Evolutionary conservation across 1,140 invertebrate species (phyloP), one percentile per base, ranked within the genome.

Genomic region (Temnothorax curvispinosus): DNA sequence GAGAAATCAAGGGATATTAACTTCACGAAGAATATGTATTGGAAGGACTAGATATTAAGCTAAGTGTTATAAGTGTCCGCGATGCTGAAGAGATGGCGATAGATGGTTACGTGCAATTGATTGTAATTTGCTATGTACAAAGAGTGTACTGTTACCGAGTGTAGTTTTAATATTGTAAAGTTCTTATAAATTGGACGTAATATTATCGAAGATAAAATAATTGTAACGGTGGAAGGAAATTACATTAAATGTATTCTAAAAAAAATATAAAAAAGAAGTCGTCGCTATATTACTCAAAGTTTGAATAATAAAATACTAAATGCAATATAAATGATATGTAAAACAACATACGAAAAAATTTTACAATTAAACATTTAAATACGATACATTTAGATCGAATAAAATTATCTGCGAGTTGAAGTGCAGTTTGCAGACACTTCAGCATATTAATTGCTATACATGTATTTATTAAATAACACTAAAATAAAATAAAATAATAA

Each of bases 61-160:
- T 77, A 38, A 71, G 41, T n/a, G 18, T 47, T 44, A 58, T 62
- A 80, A 8, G 13, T 13, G 13, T 44, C 9, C 58, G 9, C 50
- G 41, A 69, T 21, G 13, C 27, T 82, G 38, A 56, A 41, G 72
- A 44, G 0, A 80, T 74, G 15, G 41, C 58, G n/a, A 76, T 47
- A 76, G 27, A 62, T 21, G 21, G 6, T 76, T 50, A 76, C 15
- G 69, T 85, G 81, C 47, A 38, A 62, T 78, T 58, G 44, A 54
- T 35, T 80, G 85, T 47, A 64, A 72, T 50, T 50, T 67, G 32
- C 60, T 89, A 89, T 89, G 38, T 89, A 89, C 87, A 89, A 78
- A 9, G 32, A 52, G n/a, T 52, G 3, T 72, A 58, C 65, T 86
- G 32, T 54, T 27, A 27, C 27, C 1, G 27, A 44, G 60, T n/a